Percentiles rank a stretch among this genome's conserved stretches.
Conservation (phyloP, 2,113 vertebrate genomes). For the Lepidothrix coronata region DNA sequence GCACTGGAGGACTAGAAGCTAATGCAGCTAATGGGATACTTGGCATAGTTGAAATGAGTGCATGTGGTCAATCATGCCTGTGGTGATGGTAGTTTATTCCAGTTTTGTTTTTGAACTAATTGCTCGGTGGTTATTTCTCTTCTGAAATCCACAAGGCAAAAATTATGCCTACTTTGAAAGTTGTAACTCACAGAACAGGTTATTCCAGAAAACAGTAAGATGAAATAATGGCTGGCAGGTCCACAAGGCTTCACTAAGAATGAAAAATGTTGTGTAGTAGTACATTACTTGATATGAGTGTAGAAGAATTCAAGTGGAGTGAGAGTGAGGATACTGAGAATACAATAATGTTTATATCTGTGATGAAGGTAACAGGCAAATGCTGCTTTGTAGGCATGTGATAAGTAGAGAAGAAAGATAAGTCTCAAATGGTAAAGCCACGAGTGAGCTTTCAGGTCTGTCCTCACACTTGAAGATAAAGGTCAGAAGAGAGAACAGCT, state of each 20-base stretch:
- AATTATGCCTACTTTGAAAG: not conserved
- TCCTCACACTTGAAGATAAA: slow-evolving; percentile 32
- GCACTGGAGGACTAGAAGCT: not conserved
- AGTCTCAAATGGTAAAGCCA: not conserved
- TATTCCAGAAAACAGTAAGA: not conserved
- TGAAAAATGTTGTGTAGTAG: not conserved
- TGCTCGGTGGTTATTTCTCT: not conserved
- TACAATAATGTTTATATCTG: not conserved
- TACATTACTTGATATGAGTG: not conserved
- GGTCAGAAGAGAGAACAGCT: slow-evolving; percentile 35
- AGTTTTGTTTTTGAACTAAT: not conserved
- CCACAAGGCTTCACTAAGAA: not conserved
- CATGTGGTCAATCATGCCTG: not conserved
- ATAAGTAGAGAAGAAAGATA: not conserved
- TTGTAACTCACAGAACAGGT: not conserved
- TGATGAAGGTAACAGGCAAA: not conserved
- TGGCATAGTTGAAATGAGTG: not conserved
- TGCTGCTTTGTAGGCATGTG: not conserved
- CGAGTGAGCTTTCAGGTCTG: not conserved
- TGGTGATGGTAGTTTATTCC: not conserved
- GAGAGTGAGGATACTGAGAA: not conserved
- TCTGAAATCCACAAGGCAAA: not conserved
- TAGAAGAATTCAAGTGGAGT: not conserved
- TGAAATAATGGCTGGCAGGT: not conserved
- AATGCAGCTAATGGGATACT: not conserved